Conservation (phyloP, 2,113 vertebrate species). For the Brienomyrus longianalis region DNA sequence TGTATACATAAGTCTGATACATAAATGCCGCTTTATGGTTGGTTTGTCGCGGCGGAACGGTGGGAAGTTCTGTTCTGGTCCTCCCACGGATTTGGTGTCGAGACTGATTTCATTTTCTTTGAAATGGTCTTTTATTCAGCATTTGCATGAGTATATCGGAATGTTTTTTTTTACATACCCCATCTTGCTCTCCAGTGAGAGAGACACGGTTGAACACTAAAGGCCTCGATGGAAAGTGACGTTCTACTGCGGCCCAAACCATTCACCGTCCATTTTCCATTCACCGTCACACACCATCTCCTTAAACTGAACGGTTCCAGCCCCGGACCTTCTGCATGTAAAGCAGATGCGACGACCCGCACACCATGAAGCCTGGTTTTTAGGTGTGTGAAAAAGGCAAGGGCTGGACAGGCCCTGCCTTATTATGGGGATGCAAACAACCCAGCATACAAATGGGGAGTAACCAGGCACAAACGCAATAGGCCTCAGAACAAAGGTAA, state of each 20-base stretch:
- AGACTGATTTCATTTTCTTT: neutral
- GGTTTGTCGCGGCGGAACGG: neutral
- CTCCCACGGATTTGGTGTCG: neutral
- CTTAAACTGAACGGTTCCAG: conserved; percentile 69
- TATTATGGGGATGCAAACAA: too few species aligned
- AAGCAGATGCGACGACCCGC: conserved; percentile 99
- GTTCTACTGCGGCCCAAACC: neutral
- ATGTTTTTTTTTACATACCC: neutral
- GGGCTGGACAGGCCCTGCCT: too few species aligned
- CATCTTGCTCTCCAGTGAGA: neutral
- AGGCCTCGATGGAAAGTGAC: neutral
- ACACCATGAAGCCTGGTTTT: conserved; percentile 88
- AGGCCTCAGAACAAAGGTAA: too few species aligned
- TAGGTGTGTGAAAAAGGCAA: too few species aligned
- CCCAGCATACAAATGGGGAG: too few species aligned
- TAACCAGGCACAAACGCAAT: too few species aligned
- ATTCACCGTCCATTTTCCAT: neutral
- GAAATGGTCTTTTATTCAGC: neutral
- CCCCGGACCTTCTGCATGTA: conserved; percentile 99
- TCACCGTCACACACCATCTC: neutral
- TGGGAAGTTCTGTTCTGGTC: neutral
- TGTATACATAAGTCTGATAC: neutral
- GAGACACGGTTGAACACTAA: neutral
- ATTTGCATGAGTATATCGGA: neutral
- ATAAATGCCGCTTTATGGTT: neutral